Percentiles rank a stretch among this genome's conserved stretches.
phyloP scores from a whole-genome alignment of 2,888 invertebrate species.

The Tuta absoluta region DNA sequence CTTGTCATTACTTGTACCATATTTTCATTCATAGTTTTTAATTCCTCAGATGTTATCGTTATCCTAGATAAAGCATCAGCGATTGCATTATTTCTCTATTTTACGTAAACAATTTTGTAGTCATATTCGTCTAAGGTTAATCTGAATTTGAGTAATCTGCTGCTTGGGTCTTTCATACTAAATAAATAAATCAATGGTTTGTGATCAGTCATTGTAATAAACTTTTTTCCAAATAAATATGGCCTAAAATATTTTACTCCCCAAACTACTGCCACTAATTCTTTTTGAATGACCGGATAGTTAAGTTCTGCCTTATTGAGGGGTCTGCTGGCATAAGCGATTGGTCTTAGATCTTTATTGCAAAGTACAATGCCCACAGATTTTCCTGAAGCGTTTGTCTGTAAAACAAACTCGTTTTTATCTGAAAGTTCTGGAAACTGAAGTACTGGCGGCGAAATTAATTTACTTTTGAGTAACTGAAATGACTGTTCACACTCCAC shows the following conservation, averaged over 20 bases:
- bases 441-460: slow-evolving; percentile 15
- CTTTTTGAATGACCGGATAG: slow-evolving; percentile 31
- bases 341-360: slow-evolving; percentile 26
- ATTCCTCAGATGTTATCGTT: neutral
- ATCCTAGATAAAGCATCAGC: slow-evolving; percentile 10
- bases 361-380: slow-evolving; percentile 30
- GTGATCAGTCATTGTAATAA: slow-evolving; percentile 30
- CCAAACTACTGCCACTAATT: slow-evolving; percentile 32
- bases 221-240: neutral
- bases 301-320: slow-evolving; percentile 32
- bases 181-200: slow-evolving; percentile 28
- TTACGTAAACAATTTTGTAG: neutral
- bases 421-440: slow-evolving; percentile 27
- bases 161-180: slow-evolving; percentile 31
- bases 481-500: neutral
- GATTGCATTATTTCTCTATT: neutral
- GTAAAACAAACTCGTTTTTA: slow-evolving; percentile 29
- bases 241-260: neutral
- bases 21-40: neutral
- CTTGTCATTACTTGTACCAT: neutral
- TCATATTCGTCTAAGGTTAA: slow-evolving; percentile 29
- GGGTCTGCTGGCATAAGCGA: slow-evolving; percentile 31
- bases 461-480: neutral
- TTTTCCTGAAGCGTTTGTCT: slow-evolving; percentile 30
- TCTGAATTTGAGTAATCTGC: slow-evolving; percentile 31